Conservation (phyloP, 2,113 vertebrate genomes). For the Pitta sordida region DNA sequence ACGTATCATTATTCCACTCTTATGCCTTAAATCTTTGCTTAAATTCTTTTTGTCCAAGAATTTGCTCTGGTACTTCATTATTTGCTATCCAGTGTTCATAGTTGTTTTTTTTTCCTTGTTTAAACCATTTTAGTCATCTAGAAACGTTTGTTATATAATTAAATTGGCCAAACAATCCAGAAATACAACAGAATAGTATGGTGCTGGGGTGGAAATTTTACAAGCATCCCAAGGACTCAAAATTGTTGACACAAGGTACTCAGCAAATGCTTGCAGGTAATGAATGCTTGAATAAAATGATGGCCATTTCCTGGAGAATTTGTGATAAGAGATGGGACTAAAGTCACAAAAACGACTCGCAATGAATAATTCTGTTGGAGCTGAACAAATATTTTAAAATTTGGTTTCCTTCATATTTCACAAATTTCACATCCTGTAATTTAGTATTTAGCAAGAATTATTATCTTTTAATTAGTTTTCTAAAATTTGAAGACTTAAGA, state of each 20-base stretch:
- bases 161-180: neutral
- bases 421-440: neutral
- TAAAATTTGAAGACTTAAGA: neutral
- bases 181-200: neutral
- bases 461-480: neutral
- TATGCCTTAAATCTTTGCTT: neutral
- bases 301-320: neutral
- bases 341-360: neutral
- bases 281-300: conserved; percentile 31
- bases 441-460: neutral
- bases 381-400: neutral
- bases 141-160: neutral
- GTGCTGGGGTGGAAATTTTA: neutral
- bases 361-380: neutral
- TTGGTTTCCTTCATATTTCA: neutral
- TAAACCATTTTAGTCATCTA: neutral
- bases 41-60: neutral
- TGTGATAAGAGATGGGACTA: neutral
- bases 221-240: neutral
- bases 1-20: neutral
- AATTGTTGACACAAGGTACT: conserved; percentile 29
- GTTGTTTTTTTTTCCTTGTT: neutral
- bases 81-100: neutral
- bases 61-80: neutral
- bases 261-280: conserved; percentile 8